These are phyloP conservation scores for Drosophila nebulosa DNA, from an alignment of 1,140 invertebrate species.

Conservation along the genomic window DNA sequence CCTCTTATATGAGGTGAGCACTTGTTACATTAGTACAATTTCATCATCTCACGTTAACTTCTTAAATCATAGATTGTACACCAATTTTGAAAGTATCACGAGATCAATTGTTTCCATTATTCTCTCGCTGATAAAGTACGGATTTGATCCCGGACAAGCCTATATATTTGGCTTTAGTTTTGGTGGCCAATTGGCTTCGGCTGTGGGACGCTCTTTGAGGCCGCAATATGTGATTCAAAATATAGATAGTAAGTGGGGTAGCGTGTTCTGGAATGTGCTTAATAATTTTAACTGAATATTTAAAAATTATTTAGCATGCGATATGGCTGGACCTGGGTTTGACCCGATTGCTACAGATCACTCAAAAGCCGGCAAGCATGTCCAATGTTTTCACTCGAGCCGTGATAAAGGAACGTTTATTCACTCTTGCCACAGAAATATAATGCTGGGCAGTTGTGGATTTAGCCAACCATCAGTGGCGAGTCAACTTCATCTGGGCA, in stretches of 20 bases:
- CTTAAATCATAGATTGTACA: slow-evolving; percentile 35
- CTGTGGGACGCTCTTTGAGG: slow-evolving; percentile 55
- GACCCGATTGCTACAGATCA: slow-evolving; percentile 64
- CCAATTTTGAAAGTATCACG: slow-evolving; percentile 54
- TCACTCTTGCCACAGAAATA: slow-evolving; percentile 73
- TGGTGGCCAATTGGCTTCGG: slow-evolving; percentile 69
- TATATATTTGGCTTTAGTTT: slow-evolving; percentile 80
- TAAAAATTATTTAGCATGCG: slow-evolving; percentile 53
- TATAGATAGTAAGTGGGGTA: slow-evolving; percentile 63
- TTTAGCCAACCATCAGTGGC: slow-evolving; percentile 62
- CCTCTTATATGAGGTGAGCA: slow-evolving; percentile 59
- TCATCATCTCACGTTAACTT: not conserved
- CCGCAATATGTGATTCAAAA: slow-evolving; percentile 44
- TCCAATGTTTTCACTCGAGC: slow-evolving; percentile 78
- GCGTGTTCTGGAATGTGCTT: not conserved
- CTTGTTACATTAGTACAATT: no score
- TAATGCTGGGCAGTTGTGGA: slow-evolving; percentile 71
- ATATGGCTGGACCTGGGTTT: slow-evolving; percentile 79
- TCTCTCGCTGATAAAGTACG: slow-evolving; percentile 43
- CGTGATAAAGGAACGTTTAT: slow-evolving; percentile 69
- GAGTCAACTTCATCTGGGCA: slow-evolving; percentile 62
- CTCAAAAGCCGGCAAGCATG: slow-evolving; percentile 60
- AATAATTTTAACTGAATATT: not conserved
- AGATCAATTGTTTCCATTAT: slow-evolving; percentile 52
- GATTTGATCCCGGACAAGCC: slow-evolving; percentile 56